A percentile compares a stretch with the other conserved stretches of the same genome.
These are phyloP conservation scores for Silvanus unidentatus DNA, from an alignment of 2,888 invertebrate species.

Conservation along the genomic window DNA sequence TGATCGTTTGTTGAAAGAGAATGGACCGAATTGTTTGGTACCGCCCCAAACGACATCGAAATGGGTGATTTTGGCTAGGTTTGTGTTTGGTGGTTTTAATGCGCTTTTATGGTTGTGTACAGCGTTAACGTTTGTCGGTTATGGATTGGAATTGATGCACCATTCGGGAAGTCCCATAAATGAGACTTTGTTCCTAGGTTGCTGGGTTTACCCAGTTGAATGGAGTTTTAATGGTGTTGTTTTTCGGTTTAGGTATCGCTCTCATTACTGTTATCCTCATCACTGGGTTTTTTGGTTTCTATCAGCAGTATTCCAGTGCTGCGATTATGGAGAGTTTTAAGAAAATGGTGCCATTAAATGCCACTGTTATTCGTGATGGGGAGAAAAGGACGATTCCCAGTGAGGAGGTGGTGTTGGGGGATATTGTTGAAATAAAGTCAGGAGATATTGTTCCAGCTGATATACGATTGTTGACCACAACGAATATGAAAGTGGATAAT, in stretches of 20 bases:
- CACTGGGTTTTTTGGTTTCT: slow-evolving; percentile 54
- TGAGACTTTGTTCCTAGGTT: background rate
- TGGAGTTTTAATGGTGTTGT: too few relatives aligned
- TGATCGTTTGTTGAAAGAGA: slow-evolving; percentile 47
- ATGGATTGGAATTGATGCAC: slow-evolving; percentile 37
- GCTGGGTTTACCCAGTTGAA: too few relatives aligned
- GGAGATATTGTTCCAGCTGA: slow-evolving; percentile 87
- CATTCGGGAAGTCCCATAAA: slow-evolving; percentile 4
- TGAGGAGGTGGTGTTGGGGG: slow-evolving; percentile 69
- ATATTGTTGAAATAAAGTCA: slow-evolving; percentile 72
- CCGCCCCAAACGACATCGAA: slow-evolving; percentile 56
- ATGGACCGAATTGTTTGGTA: slow-evolving; percentile 59
- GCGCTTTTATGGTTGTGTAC: slow-evolving; percentile 65
- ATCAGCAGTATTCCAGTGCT: slow-evolving; percentile 60
- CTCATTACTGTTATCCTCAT: slow-evolving; percentile 25
- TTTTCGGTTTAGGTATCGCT: too few relatives aligned
- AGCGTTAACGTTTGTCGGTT: slow-evolving; percentile 57
- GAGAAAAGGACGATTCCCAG: slow-evolving; percentile 54
- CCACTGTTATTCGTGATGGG: slow-evolving; percentile 65
- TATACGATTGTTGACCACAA: slow-evolving; percentile 62
- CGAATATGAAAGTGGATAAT: slow-evolving; percentile 53
- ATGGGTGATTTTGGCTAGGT: slow-evolving; percentile 58
- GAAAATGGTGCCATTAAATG: slow-evolving; percentile 69
- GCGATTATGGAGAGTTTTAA: slow-evolving; percentile 82
- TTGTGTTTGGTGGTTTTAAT: slow-evolving; percentile 68